Evolutionary conservation across 35 echinoderm and acorn worm species (phyloP).

Genomic region (Strongylocentrotus purpuratus): DNA sequence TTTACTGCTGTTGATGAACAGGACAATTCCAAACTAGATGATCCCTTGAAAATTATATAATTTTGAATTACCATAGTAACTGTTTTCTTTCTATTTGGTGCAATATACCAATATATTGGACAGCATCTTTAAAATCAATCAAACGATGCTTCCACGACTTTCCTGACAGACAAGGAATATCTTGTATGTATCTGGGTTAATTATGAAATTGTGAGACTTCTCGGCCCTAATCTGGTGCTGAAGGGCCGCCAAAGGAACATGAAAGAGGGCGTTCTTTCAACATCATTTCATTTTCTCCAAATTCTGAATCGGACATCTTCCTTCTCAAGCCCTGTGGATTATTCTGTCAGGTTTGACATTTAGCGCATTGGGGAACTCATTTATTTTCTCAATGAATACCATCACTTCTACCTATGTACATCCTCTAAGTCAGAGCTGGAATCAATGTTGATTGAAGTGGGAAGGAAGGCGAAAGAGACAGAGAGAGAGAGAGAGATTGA

Average conservation of each 20-base stretch:
- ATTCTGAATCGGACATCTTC: neutral
- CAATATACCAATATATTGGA: no score
- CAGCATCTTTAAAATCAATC: no score
- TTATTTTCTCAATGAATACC: neutral
- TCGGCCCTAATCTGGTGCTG: neutral
- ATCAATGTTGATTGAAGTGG: no score
- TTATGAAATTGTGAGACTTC: neutral
- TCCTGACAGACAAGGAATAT: neutral
- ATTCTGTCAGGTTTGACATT: neutral
- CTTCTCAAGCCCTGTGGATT: neutral
- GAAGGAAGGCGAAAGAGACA: no score
- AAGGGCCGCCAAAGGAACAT: neutral
- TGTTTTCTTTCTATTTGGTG: no score
- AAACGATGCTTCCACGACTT: neutral
- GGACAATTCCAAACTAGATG: no score
- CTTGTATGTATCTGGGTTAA: neutral
- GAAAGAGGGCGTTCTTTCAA: neutral
- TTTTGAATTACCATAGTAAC: no score
- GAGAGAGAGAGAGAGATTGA: no score
- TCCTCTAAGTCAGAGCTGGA: neutral
- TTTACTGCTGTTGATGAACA: no score
- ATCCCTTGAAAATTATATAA: no score
- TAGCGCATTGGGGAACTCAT: neutral
- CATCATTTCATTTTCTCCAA: neutral
- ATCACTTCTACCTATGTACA: neutral